phyloP scores from a whole-genome alignment of 2,888 invertebrate species.

The Thereva nobilitata region DNA sequence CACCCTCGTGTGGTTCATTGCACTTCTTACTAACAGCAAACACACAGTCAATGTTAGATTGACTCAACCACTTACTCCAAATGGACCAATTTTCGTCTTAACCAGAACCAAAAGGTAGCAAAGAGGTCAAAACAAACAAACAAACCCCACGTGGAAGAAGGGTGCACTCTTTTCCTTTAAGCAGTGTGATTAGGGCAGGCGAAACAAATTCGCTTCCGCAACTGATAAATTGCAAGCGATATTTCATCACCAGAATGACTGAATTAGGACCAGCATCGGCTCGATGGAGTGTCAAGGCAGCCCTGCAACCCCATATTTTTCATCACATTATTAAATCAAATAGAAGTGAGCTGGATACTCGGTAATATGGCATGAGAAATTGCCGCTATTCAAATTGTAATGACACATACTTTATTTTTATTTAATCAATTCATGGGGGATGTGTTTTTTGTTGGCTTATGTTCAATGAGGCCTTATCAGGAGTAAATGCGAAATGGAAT shows the following conservation, averaged over 20 bases:
- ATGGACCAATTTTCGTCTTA: too few relatives aligned
- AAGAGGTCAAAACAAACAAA: too few relatives aligned
- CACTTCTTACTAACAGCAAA: too few relatives aligned
- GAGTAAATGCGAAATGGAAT: too few relatives aligned
- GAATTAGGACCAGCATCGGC: constrained; percentile 6
- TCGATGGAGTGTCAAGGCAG: constrained; percentile 12
- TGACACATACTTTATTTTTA: constrained; percentile 27
- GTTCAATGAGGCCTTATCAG: too few relatives aligned
- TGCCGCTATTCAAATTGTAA: constrained; percentile 23
- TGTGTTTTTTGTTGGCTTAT: neutral
- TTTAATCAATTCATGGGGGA: constrained; percentile 24
- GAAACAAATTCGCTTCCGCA: constrained; percentile 26
- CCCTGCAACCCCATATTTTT: constrained; percentile 27
- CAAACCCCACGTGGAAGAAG: too few relatives aligned
- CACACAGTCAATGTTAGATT: too few relatives aligned
- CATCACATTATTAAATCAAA: constrained; percentile 29
- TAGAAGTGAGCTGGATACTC: neutral
- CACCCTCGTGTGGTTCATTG: too few relatives aligned
- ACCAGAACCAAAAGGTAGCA: too few relatives aligned
- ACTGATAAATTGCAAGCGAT: constrained; percentile 30
- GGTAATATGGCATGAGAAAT: constrained; percentile 24
- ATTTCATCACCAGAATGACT: constrained; percentile 11
- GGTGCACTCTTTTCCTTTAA: constrained; percentile 9
- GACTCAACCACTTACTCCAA: too few relatives aligned
- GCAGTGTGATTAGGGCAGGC: constrained; percentile 21